Evolutionary conservation across 2,888 invertebrate genomes (phyloP).

Genomic region (Drosophila algonquin): DNA sequence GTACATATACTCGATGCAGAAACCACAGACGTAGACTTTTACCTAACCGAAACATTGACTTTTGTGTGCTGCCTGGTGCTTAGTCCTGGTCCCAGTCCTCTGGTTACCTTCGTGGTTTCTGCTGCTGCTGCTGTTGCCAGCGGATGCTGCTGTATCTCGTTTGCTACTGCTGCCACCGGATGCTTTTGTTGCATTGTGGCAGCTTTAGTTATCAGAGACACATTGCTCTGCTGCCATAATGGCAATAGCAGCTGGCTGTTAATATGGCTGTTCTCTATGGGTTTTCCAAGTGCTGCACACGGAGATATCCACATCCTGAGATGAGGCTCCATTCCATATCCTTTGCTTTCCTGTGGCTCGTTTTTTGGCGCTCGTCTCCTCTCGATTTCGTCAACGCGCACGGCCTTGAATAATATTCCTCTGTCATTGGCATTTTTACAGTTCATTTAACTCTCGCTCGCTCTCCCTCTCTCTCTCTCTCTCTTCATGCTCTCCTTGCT

Average conservation of each 20-base stretch:
- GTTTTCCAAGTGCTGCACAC: not conserved
- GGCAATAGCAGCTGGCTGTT: not conserved
- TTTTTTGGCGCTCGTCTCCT: not conserved
- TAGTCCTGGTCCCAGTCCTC: not conserved
- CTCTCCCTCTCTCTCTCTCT: constrained; percentile 35
- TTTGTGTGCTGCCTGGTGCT: constrained; percentile 1
- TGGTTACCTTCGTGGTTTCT: not conserved
- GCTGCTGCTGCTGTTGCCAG: not conserved
- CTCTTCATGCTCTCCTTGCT: constrained; percentile 15
- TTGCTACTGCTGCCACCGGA: not conserved
- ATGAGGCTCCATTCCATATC: not conserved
- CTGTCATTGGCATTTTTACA: constrained; percentile 74
- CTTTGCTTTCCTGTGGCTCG: constrained; percentile 25
- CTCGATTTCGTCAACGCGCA: constrained; percentile 25
- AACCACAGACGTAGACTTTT: constrained; percentile 38
- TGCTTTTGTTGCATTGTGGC: not conserved
- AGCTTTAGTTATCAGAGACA: too few relatives aligned
- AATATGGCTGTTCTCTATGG: not conserved
- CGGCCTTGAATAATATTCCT: constrained; percentile 62
- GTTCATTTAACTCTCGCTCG: constrained; percentile 71
- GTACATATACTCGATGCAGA: constrained; percentile 1
- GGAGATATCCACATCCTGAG: not conserved
- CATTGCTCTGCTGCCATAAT: too few relatives aligned
- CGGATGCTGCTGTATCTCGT: too few relatives aligned
- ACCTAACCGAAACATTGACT: constrained; percentile 28